Conservation (phyloP, 2,113 vertebrate genomes). For the Theropithecus gelada region DNA sequence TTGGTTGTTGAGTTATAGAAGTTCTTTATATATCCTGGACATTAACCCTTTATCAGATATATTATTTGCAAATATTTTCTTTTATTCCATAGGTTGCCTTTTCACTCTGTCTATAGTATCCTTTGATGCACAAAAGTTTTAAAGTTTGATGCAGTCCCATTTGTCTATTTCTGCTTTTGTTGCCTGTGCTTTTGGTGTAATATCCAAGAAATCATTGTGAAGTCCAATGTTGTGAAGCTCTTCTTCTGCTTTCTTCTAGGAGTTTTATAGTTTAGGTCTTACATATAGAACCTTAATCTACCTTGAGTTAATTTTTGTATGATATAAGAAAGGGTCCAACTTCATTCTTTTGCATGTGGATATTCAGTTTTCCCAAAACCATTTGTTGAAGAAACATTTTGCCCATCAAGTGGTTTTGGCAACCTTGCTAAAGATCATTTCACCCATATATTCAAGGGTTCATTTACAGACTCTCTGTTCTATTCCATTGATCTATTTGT, state of each 20-base stretch:
- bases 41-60: not conserved
- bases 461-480: too few species aligned
- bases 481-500: not conserved
- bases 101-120: not conserved
- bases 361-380: not conserved
- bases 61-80: not conserved
- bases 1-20: not conserved
- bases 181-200: not conserved
- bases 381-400: not conserved
- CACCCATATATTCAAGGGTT: rapidly evolving
- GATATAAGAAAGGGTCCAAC: not conserved
- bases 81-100: not conserved
- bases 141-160: too few species aligned
- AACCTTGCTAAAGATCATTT: not conserved
- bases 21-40: not conserved
- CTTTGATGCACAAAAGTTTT: too few species aligned
- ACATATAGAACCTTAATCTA: not conserved
- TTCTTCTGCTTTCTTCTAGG: not conserved
- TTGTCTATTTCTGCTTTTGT: not conserved
- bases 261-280: not conserved
- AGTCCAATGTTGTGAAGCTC: not conserved
- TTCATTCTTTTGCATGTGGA: not conserved
- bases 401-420: too few species aligned
- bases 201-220: not conserved
- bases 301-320: not conserved